These are phyloP conservation scores for Marronus borbonicus DNA, from an alignment of 2,888 invertebrate genomes.

Conservation along the genomic window DNA sequence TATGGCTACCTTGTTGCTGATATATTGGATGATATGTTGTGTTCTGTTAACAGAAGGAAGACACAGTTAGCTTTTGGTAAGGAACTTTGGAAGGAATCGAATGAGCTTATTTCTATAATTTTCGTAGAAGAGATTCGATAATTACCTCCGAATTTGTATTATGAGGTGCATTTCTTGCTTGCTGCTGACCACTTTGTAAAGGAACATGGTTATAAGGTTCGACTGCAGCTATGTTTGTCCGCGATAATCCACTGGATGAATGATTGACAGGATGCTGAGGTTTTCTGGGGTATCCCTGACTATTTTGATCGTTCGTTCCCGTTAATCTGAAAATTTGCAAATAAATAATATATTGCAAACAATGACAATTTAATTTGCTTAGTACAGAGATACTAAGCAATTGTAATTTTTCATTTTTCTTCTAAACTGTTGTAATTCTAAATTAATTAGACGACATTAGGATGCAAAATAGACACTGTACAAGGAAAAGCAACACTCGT, in stretches of 20 bases:
- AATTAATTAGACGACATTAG: conserved; percentile 42
- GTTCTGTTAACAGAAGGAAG: conserved; percentile 57
- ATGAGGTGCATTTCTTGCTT: conserved; percentile 60
- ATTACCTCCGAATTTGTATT: conserved; percentile 66
- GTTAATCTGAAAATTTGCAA: conserved; percentile 62
- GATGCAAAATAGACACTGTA: no score
- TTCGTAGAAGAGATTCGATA: not conserved
- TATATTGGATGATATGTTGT: conserved; percentile 69
- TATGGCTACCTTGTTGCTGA: conserved; percentile 67
- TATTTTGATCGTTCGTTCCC: conserved; percentile 67
- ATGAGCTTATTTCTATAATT: not conserved
- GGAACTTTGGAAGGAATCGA: not conserved
- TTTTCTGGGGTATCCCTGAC: conserved; percentile 66
- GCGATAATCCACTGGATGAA: conserved; percentile 74
- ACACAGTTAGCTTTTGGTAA: not conserved
- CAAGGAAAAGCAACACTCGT: no score
- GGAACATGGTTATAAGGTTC: conserved; percentile 92
- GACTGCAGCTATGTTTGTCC: conserved; percentile 89
- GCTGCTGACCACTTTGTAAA: conserved; percentile 73
- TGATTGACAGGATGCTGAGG: conserved; percentile 64
- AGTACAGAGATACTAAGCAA: no score
- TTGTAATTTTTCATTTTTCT: no score
- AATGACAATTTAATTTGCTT: no score
- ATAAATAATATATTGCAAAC: no score
- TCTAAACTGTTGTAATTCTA: no score